A percentile compares a stretch with the other conserved stretches of the same genome.
Evolutionary conservation across 2,113 vertebrate genomes (phyloP).

Genomic region (Salvelinus sp.): DNA sequence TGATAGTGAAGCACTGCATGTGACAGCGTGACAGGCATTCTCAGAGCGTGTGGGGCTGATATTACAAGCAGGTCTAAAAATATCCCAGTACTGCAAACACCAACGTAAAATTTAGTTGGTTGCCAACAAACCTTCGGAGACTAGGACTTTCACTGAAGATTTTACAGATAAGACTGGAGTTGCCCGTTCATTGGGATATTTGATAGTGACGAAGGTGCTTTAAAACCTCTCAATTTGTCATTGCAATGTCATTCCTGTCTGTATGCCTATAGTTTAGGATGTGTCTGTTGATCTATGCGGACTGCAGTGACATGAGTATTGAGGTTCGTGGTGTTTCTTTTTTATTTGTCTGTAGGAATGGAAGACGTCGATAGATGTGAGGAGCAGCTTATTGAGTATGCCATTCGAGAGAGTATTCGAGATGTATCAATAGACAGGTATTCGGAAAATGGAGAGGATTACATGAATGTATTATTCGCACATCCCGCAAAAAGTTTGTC

Average conservation of each 20-base stretch:
- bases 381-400: conserved; percentile 79
- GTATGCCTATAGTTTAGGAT: not conserved
- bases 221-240: not conserved
- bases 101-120: conserved; percentile 38
- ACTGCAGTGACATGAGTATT: not conserved
- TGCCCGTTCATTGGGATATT: not conserved
- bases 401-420: conserved; percentile 79
- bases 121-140: not conserved
- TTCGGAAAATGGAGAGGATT: conserved; percentile 7
- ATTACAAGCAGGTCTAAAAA: conserved; percentile 64
- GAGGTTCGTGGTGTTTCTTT: not conserved
- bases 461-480: not conserved
- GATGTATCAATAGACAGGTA: conserved; percentile 78
- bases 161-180: not conserved
- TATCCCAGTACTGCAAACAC: conserved; percentile 53
- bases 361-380: conserved; percentile 69
- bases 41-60: conserved; percentile 38
- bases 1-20: not conserved
- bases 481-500: not conserved
- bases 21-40: conserved; percentile 32
- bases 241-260: too few species aligned
- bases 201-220: not conserved
- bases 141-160: not conserved
- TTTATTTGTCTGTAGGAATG: conserved; percentile 61
- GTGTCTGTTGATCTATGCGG: not conserved